A percentile compares a stretch with the other conserved stretches of the same genome.
These are phyloP conservation scores for Anisognathus igniventris DNA, from an alignment of 2,797 vertebrate species.

Conservation along the genomic window DNA sequence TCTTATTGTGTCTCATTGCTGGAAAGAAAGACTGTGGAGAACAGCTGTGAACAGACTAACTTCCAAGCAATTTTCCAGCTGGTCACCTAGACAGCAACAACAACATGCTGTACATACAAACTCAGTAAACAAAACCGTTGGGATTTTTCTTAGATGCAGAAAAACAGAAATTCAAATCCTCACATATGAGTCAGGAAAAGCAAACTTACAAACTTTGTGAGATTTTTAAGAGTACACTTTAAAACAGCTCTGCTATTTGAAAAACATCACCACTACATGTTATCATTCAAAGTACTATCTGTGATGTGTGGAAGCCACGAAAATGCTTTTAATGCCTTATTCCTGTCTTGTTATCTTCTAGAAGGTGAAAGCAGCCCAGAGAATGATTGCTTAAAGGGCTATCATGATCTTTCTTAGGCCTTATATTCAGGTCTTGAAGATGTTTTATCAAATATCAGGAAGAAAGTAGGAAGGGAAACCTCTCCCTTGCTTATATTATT, in stretches of 20 bases:
- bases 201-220: not conserved
- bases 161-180: conserved; percentile 16
- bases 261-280: not conserved
- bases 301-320: not conserved
- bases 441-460: not conserved
- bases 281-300: not conserved
- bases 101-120: not conserved
- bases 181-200: not conserved
- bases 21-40: not conserved
- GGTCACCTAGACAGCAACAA: not conserved
- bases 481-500: not conserved
- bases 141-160: not conserved
- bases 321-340: not conserved
- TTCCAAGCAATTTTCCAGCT: not conserved
- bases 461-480: not conserved
- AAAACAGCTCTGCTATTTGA: not conserved
- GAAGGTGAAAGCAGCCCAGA: not conserved
- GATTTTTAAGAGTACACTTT: not conserved
- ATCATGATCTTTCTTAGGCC: not conserved
- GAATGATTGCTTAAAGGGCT: not conserved
- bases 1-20: not conserved
- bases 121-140: not conserved
- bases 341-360: not conserved
- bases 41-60: not conserved
- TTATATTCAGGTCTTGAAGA: not conserved